Evolutionary conservation across 2,113 vertebrate species (phyloP).

Genomic region (Trogon surrucura): DNA sequence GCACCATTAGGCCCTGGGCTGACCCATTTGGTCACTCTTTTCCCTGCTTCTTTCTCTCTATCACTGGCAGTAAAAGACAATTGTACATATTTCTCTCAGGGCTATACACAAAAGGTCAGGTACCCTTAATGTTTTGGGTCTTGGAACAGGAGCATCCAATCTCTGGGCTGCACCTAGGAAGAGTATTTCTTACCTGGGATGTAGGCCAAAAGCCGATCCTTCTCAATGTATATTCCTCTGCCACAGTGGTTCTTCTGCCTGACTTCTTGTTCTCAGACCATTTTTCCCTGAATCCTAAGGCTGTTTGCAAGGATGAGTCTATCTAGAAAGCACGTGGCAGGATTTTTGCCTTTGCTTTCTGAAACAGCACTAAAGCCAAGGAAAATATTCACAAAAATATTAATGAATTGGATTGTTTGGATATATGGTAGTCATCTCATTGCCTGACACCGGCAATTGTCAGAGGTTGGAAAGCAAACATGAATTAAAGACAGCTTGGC

Average conservation of each 20-base stretch:
- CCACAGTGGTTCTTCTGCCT: background rate
- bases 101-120: background rate
- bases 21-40: rapidly evolving
- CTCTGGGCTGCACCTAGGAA: background rate
- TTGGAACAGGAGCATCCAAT: background rate
- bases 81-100: background rate
- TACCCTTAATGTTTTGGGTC: background rate
- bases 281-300: background rate
- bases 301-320: background rate
- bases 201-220: background rate
- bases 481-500: background rate
- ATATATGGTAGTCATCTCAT: background rate
- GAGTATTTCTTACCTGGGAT: background rate
- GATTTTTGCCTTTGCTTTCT: background rate
- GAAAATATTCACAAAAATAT: background rate
- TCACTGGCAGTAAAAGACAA: background rate
- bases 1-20: background rate
- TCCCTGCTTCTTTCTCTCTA: background rate
- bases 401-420: background rate
- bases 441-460: background rate
- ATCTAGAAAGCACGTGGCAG: background rate
- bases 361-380: background rate
- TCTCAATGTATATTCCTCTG: background rate
- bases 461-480: background rate
- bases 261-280: background rate